Evolutionary conservation across 2,888 invertebrate genomes (phyloP), one percentile per base, ranked within the genome.

Genomic region (Harmothoe impar): DNA sequence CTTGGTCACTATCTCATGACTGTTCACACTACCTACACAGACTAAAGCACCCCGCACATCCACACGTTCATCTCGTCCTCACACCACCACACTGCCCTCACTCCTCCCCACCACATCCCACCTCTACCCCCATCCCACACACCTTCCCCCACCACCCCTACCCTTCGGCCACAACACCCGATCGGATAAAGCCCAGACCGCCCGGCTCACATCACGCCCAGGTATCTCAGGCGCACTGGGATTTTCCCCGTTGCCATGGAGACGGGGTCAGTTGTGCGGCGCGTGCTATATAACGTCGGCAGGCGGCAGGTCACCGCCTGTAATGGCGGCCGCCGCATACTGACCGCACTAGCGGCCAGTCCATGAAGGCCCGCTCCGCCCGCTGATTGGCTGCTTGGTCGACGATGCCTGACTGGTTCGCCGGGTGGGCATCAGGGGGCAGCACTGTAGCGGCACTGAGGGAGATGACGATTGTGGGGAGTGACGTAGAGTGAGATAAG

Each of bases 231-330:
- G 12, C 33, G 81, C 81, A 20, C 81, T 7, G 25, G 20, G 35
- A 81, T n/a, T 23, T 81, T 81, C 33, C 31, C 43, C 81, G 81
- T 81, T 43, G 33, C 81, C 81, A 81, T 81, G 81, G 81, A 20
- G 35, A 81, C 81, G 81, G 23, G 35, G 25, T 81, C 43, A 81
- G 5, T 33, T n/a, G 81, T 17, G 29, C 29, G 7, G 72, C 77
- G 77, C n/a, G n/a, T 23, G 25, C 35, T 20, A 33, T 81, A 81
- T 81, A 43, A n/a, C 17, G 35, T 17, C 33, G 81, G 81, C 35
- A 43, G 35, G 20, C 35, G 81, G 81, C 17, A 12, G 81, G 81
- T 81, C 81, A 81, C 35, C 3, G 20, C 3, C 20, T 81, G 81
- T 81, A 43, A 81, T 81, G 81, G 72, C 35, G 81, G 43, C 43